Conservation (phyloP, 2,797 vertebrate species). For the Botia kubotai region DNA sequence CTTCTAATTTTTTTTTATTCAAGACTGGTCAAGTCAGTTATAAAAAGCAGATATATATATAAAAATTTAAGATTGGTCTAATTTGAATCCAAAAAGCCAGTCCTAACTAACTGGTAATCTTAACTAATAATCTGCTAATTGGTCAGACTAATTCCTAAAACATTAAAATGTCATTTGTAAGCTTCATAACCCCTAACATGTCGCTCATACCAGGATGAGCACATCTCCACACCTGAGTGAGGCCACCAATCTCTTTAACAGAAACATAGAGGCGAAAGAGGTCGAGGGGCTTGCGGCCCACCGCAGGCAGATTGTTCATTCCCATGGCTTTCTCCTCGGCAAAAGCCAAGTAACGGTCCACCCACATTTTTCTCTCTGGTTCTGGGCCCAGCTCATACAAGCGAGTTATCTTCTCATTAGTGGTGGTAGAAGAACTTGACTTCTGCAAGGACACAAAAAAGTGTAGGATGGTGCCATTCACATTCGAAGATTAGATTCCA, state of each 20-base stretch:
- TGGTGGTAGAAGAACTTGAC: slow-evolving; percentile 97
- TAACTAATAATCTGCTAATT: too few species aligned
- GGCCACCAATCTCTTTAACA: slow-evolving; percentile 97
- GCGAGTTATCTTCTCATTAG: slow-evolving; percentile 98
- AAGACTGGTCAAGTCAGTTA: too few species aligned
- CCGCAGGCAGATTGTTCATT: slow-evolving; percentile 96
- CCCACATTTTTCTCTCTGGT: slow-evolving; percentile 98
- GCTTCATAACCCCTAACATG: background rate
- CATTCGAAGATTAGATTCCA: slow-evolving; percentile 8
- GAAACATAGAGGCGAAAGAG: slow-evolving; percentile 96
- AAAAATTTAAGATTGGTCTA: too few species aligned
- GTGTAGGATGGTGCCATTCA: background rate
- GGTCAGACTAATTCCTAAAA: too few species aligned
- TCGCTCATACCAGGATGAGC: slow-evolving; percentile 6
- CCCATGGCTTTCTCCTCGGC: slow-evolving; percentile 97
- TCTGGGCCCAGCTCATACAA: slow-evolving; percentile 96
- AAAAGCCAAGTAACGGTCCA: slow-evolving; percentile 94
- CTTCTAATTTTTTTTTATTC: too few species aligned
- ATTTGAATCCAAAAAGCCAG: too few species aligned
- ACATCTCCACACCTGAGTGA: slow-evolving; percentile 86
- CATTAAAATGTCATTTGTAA: too few species aligned
- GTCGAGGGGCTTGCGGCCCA: slow-evolving; percentile 96
- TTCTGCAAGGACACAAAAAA: slow-evolving; percentile 79
- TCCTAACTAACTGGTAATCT: too few species aligned
- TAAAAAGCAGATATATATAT: too few species aligned